These are phyloP conservation scores for Thalassaphorura encarpata DNA, from an alignment of 1,140 invertebrate genomes.

Conservation along the genomic window DNA sequence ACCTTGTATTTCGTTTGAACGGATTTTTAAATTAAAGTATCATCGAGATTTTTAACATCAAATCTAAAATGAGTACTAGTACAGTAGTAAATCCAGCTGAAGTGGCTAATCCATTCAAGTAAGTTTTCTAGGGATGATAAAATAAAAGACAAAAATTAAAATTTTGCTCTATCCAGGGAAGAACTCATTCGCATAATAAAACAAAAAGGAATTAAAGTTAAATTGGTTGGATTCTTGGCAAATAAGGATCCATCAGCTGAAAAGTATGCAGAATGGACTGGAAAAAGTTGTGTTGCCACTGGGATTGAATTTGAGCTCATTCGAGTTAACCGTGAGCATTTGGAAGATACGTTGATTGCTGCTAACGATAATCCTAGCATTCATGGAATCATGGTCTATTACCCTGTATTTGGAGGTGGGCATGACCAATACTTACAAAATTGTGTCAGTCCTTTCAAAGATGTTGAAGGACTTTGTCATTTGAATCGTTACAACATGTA, in stretches of 20 bases:
- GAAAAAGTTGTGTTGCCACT: constrained; percentile 13
- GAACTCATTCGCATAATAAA: constrained; percentile 12
- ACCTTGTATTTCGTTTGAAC: background rate
- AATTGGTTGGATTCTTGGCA: constrained; percentile 25
- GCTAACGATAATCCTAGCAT: constrained; percentile 23
- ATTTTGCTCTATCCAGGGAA: constrained; percentile 5
- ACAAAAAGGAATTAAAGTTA: constrained; percentile 14
- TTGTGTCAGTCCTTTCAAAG: constrained; percentile 20
- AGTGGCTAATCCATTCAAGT: constrained; percentile 16
- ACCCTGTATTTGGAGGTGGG: constrained; percentile 22
- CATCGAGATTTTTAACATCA: background rate
- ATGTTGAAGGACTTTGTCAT: constrained; percentile 27
- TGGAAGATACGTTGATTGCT: constrained; percentile 21
- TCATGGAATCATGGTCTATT: constrained; percentile 24
- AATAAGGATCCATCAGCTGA: constrained; percentile 22
- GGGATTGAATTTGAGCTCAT: constrained; percentile 23
- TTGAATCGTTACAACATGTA: constrained; percentile 26
- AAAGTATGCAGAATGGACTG: constrained; percentile 18
- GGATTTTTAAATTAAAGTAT: background rate
- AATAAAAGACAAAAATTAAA: background rate
- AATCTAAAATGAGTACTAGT: background rate
- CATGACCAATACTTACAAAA: constrained; percentile 30
- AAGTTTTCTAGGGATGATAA: background rate
- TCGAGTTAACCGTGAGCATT: constrained; percentile 16
- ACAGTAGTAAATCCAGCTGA: constrained; percentile 3